A percentile compares a stretch with the other conserved stretches of the same genome.
phyloP scores from a whole-genome alignment of 2,888 invertebrate species.

The Cataglyphis cursor region DNA sequence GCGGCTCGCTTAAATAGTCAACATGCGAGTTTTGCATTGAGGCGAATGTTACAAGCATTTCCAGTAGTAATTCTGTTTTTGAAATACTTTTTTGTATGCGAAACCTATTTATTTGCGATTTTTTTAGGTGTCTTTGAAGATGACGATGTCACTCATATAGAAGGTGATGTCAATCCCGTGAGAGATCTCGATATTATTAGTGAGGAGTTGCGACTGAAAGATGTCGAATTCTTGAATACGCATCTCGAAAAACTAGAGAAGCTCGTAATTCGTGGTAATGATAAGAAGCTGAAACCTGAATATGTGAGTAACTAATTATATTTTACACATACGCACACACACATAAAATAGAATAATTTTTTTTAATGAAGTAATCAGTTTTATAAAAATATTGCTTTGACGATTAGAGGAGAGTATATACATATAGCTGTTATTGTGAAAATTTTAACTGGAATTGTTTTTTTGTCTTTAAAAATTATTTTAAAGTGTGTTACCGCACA shows the following conservation, averaged over 20 bases:
- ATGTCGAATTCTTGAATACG: constrained; percentile 94
- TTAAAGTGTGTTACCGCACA: neutral
- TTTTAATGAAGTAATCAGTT: neutral
- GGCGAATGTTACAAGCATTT: constrained; percentile 8
- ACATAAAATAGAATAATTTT: neutral
- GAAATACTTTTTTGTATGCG: neutral
- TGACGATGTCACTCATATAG: constrained; percentile 98
- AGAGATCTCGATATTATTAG: constrained; percentile 98
- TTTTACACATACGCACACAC: neutral
- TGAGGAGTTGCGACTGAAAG: constrained; percentile 98
- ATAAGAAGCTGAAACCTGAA: constrained; percentile 98
- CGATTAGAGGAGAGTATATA: neutral
- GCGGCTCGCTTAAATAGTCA: constrained; percentile 69
- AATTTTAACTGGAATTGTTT: neutral
- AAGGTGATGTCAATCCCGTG: constrained; percentile 99
- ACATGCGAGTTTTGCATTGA: constrained; percentile 52
- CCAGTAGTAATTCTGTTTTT: neutral
- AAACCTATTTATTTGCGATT: constrained; percentile 35
- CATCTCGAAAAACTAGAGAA: constrained; percentile 95
- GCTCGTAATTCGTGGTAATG: constrained; percentile 93
- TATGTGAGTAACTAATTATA: constrained; percentile 90
- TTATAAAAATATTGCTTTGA: neutral
- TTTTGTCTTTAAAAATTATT: neutral
- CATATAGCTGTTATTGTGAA: neutral
- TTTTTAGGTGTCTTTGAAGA: constrained; percentile 97